Evolutionary conservation across 2,888 invertebrate species (phyloP).

Genomic region (Scaptomyza caliginosa): DNA sequence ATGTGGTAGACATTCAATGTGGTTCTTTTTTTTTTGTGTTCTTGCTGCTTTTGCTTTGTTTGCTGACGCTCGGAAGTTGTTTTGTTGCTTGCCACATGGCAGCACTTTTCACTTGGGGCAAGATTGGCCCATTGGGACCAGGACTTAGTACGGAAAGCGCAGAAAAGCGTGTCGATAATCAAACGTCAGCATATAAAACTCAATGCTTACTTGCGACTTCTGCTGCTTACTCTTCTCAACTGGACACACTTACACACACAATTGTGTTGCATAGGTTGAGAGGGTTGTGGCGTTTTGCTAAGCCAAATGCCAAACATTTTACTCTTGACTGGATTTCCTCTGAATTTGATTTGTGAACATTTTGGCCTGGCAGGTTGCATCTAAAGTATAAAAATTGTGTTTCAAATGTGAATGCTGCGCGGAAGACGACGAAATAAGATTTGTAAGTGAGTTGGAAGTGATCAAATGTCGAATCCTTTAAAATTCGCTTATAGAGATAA

Average conservation of each 20-base stretch:
- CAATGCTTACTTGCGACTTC: slow-evolving; percentile 54
- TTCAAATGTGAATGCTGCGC: slow-evolving; percentile 1
- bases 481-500: too few relatives aligned
- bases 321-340: slow-evolving; percentile 26
- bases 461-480: neutral
- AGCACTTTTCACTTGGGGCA: slow-evolving; percentile 22
- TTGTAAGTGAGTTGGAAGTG: neutral
- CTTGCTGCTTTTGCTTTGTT: slow-evolving; percentile 11
- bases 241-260: slow-evolving; percentile 13
- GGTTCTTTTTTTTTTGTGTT: slow-evolving; percentile 19
- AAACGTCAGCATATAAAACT: slow-evolving; percentile 76
- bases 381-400: slow-evolving; percentile 14
- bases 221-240: slow-evolving; percentile 8
- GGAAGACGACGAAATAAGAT: neutral
- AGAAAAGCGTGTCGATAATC: slow-evolving; percentile 73
- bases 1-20: slow-evolving; percentile 43
- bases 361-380: slow-evolving; percentile 19
- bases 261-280: neutral
- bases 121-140: slow-evolving; percentile 22
- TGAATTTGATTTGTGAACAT: slow-evolving; percentile 32
- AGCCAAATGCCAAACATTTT: slow-evolving; percentile 27
- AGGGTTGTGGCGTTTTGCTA: neutral
- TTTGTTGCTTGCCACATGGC: slow-evolving; percentile 36
- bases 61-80: slow-evolving; percentile 29
- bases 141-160: slow-evolving; percentile 29